Percentiles rank a stretch among this genome's conserved stretches.
phyloP scores from a whole-genome alignment of 2,797 vertebrate genomes.

The Acanthiza pusilla region DNA sequence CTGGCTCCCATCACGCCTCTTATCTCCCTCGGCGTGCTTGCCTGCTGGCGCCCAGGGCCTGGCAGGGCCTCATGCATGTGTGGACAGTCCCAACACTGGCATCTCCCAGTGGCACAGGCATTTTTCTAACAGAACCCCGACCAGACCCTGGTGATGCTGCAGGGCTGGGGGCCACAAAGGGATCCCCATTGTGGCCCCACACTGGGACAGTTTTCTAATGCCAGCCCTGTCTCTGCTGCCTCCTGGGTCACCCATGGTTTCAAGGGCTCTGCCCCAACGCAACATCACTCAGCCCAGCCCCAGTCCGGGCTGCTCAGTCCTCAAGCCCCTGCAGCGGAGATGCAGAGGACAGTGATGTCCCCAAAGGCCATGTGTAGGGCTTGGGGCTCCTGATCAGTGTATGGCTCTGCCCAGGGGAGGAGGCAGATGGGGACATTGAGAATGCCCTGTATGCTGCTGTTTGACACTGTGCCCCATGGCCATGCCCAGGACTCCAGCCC shows the following conservation, averaged over 20 bases:
- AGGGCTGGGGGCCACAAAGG: background rate
- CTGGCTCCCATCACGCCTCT: background rate
- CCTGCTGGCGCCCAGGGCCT: background rate
- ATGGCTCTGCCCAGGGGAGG: background rate
- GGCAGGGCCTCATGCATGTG: accelerated
- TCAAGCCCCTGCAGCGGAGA: background rate
- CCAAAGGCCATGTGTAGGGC: background rate
- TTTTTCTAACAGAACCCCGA: background rate
- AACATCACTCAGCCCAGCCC: background rate
- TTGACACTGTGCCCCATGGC: background rate
- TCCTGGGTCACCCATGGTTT: background rate
- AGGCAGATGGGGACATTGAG: background rate
- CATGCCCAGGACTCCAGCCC: background rate
- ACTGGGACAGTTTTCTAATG: background rate
- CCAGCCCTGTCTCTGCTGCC: background rate
- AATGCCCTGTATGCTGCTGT: background rate
- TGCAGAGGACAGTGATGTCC: accelerated
- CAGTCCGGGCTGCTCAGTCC: background rate
- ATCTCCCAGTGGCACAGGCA: background rate
- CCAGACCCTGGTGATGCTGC: background rate
- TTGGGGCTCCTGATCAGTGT: background rate
- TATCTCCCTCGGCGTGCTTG: accelerated
- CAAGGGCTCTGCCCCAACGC: accelerated
- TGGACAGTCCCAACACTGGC: background rate
- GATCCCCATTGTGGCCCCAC: background rate